A percentile compares a stretch with the other conserved stretches of the same genome.
phyloP scores from a whole-genome alignment of 2,888 invertebrate species.

The Ochropacha duplaris region DNA sequence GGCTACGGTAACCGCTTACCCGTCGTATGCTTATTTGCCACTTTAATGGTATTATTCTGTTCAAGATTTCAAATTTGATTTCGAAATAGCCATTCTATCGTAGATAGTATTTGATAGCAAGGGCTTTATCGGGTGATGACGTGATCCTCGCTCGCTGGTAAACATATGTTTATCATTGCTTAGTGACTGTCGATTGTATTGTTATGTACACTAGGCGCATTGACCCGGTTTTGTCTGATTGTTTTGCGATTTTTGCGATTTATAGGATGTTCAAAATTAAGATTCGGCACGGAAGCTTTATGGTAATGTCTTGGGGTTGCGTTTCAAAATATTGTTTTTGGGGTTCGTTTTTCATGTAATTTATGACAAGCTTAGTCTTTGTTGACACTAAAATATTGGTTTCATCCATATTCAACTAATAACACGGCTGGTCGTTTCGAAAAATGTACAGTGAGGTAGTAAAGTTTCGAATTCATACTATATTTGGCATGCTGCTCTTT shows the following conservation, averaged over 20 bases:
- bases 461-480: no score
- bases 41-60: no score
- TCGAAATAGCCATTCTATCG: neutral
- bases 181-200: neutral
- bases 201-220: conserved; percentile 14
- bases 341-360: neutral
- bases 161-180: neutral
- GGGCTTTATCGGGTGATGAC: conserved; percentile 1
- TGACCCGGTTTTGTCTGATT: conserved; percentile 17
- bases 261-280: neutral
- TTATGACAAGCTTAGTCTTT: no score
- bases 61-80: no score
- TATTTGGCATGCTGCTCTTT: no score
- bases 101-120: neutral
- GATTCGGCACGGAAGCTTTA: neutral
- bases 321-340: neutral
- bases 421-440: no score
- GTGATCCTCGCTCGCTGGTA: neutral
- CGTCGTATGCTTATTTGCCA: no score
- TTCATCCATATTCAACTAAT: no score
- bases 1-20: no score
- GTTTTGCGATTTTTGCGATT: neutral
- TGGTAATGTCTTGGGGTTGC: neutral
- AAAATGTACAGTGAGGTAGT: no score
- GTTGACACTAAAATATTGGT: no score